Evolutionary conservation across 2,888 invertebrate species (phyloP).

Genomic region (Hirtodrosophila confusa): DNA sequence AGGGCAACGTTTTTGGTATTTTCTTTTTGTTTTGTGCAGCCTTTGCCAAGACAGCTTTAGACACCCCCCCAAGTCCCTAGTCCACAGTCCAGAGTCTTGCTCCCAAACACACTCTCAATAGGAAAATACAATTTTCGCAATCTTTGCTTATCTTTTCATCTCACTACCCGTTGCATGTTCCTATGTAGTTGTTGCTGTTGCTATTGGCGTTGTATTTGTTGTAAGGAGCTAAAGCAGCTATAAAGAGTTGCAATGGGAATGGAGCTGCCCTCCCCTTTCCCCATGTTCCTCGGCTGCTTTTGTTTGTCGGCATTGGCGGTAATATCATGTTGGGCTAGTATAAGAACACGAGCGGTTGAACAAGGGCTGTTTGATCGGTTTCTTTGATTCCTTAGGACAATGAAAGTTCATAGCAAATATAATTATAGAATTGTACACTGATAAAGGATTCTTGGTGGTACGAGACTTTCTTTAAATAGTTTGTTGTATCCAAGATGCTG

Average conservation of each 20-base stretch:
- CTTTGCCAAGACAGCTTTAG: conserved; percentile 33
- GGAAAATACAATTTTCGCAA: conserved; percentile 73
- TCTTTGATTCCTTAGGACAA: not conserved
- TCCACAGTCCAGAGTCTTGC: too few relatives aligned
- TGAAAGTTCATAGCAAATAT: not conserved
- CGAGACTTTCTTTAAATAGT: too few relatives aligned
- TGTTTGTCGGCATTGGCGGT: conserved; percentile 55
- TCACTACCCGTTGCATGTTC: conserved; percentile 50
- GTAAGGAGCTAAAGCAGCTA: conserved; percentile 52
- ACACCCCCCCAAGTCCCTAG: conserved; percentile 9
- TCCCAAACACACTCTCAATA: conserved; percentile 43
- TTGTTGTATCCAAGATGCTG: too few relatives aligned
- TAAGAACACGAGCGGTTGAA: not conserved
- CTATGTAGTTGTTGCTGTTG: conserved; percentile 30
- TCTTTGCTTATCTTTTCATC: conserved; percentile 75
- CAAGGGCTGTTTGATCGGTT: conserved; percentile 28
- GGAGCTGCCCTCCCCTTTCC: not conserved
- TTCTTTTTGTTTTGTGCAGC: conserved; percentile 31
- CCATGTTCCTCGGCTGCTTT: conserved; percentile 29
- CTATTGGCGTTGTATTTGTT: conserved; percentile 36
- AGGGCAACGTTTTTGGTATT: conserved; percentile 27
- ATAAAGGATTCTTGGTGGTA: too few relatives aligned
- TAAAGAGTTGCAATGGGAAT: conserved; percentile 33
- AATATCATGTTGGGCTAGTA: conserved; percentile 40
- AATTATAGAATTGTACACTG: too few relatives aligned